Conservation (phyloP, 2,888 invertebrate species). For the Drosophila parthenogenetica region DNA sequence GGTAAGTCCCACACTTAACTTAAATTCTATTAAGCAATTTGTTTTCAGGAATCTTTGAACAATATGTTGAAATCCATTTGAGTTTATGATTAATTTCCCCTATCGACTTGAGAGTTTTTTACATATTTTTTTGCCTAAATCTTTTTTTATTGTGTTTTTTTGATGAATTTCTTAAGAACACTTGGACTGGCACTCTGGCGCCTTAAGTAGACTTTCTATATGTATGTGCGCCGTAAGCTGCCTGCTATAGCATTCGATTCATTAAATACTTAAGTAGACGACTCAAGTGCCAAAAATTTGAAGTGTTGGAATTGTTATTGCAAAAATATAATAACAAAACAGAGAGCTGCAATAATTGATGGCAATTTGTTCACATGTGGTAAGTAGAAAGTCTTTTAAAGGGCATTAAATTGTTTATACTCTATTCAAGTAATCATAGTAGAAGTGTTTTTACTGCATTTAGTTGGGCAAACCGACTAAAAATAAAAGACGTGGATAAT, state of each 20-base stretch:
- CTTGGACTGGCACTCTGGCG: slow-evolving; percentile 73
- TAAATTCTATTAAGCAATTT: slow-evolving; percentile 36
- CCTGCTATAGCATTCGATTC: slow-evolving; percentile 53
- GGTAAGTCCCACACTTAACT: slow-evolving; percentile 42
- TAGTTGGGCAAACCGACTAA: too few species aligned
- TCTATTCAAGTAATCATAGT: neutral
- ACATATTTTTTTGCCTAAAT: slow-evolving; percentile 2
- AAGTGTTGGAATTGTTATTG: slow-evolving; percentile 68
- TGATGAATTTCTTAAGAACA: slow-evolving; percentile 60
- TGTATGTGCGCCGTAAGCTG: slow-evolving; percentile 3
- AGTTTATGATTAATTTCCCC: slow-evolving; percentile 57
- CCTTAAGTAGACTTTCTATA: slow-evolving; percentile 62
- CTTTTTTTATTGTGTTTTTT: slow-evolving; percentile 29
- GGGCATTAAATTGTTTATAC: neutral
- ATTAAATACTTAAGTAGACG: slow-evolving; percentile 74
- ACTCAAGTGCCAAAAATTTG: slow-evolving; percentile 73
- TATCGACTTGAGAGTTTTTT: slow-evolving; percentile 23
- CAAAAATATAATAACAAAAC: slow-evolving; percentile 54
- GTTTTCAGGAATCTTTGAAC: slow-evolving; percentile 15
- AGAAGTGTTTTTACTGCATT: too few species aligned
- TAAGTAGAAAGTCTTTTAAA: neutral
- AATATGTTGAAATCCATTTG: slow-evolving; percentile 73
- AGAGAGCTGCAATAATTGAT: slow-evolving; percentile 22
- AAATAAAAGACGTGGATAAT: too few species aligned
- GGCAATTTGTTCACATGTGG: slow-evolving; percentile 25